A percentile compares a stretch with the other conserved stretches of the same genome.
These are phyloP conservation scores for Ctenopoma multispine DNA, from an alignment of 2,797 vertebrate species.

Conservation along the genomic window DNA sequence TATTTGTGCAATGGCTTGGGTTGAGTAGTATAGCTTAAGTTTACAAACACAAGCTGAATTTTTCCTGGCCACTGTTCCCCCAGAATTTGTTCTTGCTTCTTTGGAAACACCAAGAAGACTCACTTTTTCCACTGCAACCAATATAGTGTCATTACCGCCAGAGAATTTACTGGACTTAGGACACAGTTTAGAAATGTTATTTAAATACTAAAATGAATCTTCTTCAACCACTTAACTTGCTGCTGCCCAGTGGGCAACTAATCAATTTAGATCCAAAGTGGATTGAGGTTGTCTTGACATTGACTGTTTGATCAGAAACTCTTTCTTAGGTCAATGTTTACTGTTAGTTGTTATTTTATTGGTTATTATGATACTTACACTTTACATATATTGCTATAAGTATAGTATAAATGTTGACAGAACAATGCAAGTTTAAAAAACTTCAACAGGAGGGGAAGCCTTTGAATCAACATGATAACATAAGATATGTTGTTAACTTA, in stretches of 20 bases:
- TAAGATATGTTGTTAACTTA: background rate
- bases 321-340: background rate
- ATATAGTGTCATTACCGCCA: slow-evolving; percentile 48
- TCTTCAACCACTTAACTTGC: slow-evolving; percentile 29
- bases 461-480: background rate
- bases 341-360: background rate
- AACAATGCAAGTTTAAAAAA: background rate
- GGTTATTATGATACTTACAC: background rate
- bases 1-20: slow-evolving; percentile 36
- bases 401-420: background rate
- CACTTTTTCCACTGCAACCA: slow-evolving; percentile 62
- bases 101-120: slow-evolving; percentile 45
- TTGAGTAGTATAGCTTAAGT: slow-evolving; percentile 55
- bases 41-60: slow-evolving; percentile 59
- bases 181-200: slow-evolving; percentile 25
- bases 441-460: background rate
- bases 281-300: slow-evolving; percentile 5
- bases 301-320: background rate
- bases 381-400: background rate
- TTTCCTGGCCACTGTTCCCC: slow-evolving; percentile 55
- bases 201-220: slow-evolving; percentile 22
- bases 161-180: slow-evolving; percentile 19
- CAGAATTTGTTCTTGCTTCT: slow-evolving; percentile 48
- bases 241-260: slow-evolving; percentile 4
- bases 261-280: slow-evolving; percentile 17